A percentile compares a stretch with the other conserved stretches of the same genome.
Evolutionary conservation across 1,140 invertebrate species (phyloP).

Genomic region (Augochlora pura): DNA sequence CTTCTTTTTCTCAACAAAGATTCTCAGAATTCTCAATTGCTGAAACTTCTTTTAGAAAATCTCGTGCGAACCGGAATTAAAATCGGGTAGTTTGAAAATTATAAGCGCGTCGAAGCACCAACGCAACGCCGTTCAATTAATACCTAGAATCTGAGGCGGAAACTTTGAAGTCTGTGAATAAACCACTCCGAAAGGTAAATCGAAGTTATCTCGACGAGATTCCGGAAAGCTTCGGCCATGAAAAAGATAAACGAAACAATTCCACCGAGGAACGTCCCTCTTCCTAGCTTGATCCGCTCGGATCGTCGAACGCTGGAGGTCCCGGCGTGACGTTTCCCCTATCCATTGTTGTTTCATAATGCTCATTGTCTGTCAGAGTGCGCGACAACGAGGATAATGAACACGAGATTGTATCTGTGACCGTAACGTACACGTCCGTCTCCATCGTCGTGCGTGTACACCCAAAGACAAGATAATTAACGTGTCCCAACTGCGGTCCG

Average conservation of each 20-base stretch:
- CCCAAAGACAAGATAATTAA: conserved; percentile 43
- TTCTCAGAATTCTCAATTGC: no score
- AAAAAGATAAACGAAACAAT: conserved; percentile 6
- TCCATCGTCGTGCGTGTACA: conserved; percentile 1
- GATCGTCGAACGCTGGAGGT: conserved; percentile 2
- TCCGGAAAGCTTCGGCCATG: no score
- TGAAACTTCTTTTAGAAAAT: no score
- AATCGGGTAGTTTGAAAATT: no score
- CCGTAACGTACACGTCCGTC: conserved; percentile 23
- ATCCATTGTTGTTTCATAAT: conserved; percentile 39
- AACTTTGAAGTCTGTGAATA: no score
- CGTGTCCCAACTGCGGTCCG: conserved; percentile 34
- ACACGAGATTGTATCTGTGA: conserved; percentile 33
- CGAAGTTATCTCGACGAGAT: no score
- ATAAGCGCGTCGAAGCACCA: no score
- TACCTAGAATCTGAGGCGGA: no score
- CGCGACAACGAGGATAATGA: conserved; percentile 38
- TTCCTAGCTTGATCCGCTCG: neutral
- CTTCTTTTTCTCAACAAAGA: no score
- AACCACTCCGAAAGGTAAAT: no score
- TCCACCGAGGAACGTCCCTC: neutral
- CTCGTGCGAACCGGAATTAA: no score
- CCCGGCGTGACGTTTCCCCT: neutral
- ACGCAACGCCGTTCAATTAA: no score
- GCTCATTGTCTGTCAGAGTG: conserved; percentile 41